These are phyloP conservation scores for Aptenodytes forsteri DNA, from an alignment of 2,113 vertebrate genomes.

Conservation along the genomic window DNA sequence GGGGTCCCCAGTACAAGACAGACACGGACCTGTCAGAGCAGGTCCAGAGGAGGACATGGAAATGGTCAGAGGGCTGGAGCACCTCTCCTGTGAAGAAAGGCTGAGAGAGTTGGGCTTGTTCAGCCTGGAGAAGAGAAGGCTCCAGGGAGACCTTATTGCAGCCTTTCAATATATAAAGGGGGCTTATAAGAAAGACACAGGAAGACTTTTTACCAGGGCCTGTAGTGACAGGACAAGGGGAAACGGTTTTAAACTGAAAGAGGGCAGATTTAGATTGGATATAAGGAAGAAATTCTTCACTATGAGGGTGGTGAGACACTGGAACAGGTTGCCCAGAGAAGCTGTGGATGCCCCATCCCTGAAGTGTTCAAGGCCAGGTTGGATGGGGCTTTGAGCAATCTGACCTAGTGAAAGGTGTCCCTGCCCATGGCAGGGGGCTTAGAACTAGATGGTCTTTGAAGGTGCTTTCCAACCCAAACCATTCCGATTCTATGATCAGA, in stretches of 20 bases:
- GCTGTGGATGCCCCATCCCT: not conserved
- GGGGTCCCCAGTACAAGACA: not conserved
- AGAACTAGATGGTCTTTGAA: accelerated
- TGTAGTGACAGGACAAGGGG: not conserved
- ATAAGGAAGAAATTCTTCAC: not conserved
- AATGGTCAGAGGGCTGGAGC: not conserved
- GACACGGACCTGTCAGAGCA: not conserved
- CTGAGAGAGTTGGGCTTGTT: not conserved
- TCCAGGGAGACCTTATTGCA: not conserved
- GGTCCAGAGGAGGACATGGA: not conserved
- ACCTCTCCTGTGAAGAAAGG: not conserved
- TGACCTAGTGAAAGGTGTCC: accelerated
- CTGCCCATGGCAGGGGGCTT: not conserved
- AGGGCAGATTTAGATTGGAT: not conserved
- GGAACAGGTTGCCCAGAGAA: not conserved
- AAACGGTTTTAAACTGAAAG: not conserved
- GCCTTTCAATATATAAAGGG: accelerated
- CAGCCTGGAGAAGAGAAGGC: not conserved
- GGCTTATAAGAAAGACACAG: not conserved
- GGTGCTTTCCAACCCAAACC: not conserved
- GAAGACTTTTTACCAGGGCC: not conserved
- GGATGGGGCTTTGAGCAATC: not conserved
- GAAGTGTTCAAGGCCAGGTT: not conserved
- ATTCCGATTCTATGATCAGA: not conserved
- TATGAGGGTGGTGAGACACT: accelerated